phyloP scores from a whole-genome alignment of 2,113 vertebrate genomes.

The Phaethon lepturus region DNA sequence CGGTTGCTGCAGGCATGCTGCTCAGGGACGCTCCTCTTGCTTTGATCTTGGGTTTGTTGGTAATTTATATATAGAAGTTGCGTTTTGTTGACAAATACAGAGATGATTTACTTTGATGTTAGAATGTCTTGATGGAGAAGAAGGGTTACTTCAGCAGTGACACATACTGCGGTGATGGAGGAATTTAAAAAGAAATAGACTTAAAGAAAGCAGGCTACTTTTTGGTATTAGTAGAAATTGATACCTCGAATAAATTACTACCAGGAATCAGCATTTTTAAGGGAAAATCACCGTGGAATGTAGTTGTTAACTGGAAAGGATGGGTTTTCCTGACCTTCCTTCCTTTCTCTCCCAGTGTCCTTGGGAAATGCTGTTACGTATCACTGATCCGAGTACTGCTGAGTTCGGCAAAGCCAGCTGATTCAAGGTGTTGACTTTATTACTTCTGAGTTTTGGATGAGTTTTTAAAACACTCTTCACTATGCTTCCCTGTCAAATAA shows the following conservation, averaged over 20 bases:
- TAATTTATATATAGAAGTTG: not conserved
- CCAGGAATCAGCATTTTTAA: not conserved
- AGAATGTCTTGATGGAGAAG: not conserved
- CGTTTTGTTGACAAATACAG: not conserved
- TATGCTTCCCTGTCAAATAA: not conserved
- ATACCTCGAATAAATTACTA: not conserved
- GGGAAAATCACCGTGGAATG: not conserved
- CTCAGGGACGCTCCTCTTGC: not conserved
- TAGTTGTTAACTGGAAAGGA: not conserved
- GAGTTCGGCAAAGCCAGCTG: constrained; percentile 37
- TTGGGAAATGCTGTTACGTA: constrained; percentile 5
- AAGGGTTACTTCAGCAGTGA: not conserved
- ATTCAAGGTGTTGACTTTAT: not conserved
- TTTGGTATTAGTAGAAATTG: not conserved
- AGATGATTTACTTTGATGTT: not conserved
- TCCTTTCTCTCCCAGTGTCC: constrained; percentile 9
- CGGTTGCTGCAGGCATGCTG: not conserved
- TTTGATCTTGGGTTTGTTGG: not conserved
- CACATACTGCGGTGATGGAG: not conserved
- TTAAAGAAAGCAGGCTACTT: not conserved
- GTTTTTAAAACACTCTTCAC: not conserved
- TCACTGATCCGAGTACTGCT: constrained; percentile 26
- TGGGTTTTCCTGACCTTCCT: constrained; percentile 52
- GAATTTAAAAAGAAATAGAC: not conserved
- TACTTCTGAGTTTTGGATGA: not conserved